Base-by-base conservation (phyloP, 2,797 vertebrate genomes). In the Neomorphus geoffroyi region DNA sequence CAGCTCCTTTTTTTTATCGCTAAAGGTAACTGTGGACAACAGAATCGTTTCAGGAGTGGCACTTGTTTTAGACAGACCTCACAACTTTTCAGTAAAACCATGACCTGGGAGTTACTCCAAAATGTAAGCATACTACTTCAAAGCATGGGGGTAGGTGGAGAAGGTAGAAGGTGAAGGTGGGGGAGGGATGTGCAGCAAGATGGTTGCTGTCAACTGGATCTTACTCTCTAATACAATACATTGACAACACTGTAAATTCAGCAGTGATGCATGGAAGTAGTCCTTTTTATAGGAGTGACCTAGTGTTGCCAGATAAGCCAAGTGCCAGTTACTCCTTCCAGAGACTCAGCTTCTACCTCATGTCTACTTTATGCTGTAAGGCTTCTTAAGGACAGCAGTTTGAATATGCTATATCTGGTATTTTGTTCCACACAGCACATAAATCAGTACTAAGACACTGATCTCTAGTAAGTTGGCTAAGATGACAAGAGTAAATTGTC, bases 61-160 rank as follows among this genome's bases (percentile, higher is more conserved):
- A 43, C 78, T 92, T 91, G 78, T 46, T 96, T 96, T 81, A 79
- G 82, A 94, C 30, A 95, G 77, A 84, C 28, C 77, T 74, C 78
- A 86, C 80, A 96, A 58, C 65, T 56, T 71, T 71, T 86, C 51
- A 93, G 82, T 88, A 95, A 96, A 90, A 90, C 30, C 22, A 62
- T 79, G 66, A 95, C 27, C n/a, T 72, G 64, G 41, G 46, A 74
- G 70, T n/a, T 73, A 51, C 23, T 37, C 54, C 50, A 61, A 78
- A 51, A 65, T 27, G n/a, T 50, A 70, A 85, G 51, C 33, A 82
- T 70, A 30, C 30, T 61, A 48, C 74, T 86, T 86, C 60, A 69
- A 92, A 86, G n/a, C 13, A 13, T 2, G 6, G 11, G 7, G 32
- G 27, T 43, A 16, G 10, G 27, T 0, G 3, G 50, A 71, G 19